Evolutionary conservation across 2,888 invertebrate genomes (phyloP).

Genomic region (Melikaiella ostensackeni): DNA sequence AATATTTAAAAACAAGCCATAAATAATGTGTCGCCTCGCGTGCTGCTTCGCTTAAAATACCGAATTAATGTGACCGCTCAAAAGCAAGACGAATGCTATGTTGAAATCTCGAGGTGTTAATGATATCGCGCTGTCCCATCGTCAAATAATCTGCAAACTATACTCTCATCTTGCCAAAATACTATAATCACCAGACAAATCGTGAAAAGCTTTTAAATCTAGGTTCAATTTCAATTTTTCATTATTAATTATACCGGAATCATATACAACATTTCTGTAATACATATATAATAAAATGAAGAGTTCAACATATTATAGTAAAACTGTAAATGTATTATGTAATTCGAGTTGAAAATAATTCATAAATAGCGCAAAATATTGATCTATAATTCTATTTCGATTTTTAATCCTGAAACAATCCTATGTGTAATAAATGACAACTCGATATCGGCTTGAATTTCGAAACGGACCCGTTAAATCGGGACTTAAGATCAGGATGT

Average conservation of each 20-base stretch:
- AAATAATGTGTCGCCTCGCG: conserved; percentile 74
- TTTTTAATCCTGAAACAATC: no score
- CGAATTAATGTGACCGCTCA: conserved; percentile 65
- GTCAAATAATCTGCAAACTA: conserved; percentile 45
- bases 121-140: conserved; percentile 62
- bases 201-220: background rate
- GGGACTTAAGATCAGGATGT: background rate
- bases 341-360: no score
- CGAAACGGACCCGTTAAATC: conserved; percentile 5
- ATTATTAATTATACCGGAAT: background rate
- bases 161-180: conserved; percentile 37
- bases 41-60: conserved; percentile 65
- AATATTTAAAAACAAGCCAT: conserved; percentile 78
- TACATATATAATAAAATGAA: background rate
- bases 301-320: no score
- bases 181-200: conserved; percentile 28
- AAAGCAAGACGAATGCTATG: conserved; percentile 74
- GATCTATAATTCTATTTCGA: no score
- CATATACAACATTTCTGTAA: background rate
- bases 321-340: no score
- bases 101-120: conserved; percentile 73
- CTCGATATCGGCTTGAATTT: background rate
- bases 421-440: background rate
- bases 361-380: no score
- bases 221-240: background rate